Conservation (phyloP, 2,113 vertebrate species). For the Vidua chalybeata region DNA sequence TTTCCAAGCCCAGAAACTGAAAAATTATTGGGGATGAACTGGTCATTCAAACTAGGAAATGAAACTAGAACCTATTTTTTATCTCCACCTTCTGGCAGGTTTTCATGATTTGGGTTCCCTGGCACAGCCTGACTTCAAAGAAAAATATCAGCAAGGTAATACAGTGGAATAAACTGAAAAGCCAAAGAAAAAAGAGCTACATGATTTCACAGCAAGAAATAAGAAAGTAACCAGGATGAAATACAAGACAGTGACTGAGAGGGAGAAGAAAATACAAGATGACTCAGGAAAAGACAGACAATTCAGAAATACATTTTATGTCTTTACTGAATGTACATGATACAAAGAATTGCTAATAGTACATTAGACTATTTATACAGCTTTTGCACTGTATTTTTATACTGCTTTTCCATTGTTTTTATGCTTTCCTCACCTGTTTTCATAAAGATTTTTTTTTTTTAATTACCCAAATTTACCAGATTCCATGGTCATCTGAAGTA, state of each 20-base stretch:
- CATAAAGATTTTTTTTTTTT: not conserved
- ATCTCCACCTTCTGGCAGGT: slow-evolving; percentile 1
- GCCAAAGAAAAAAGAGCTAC: not conserved
- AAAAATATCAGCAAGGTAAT: not conserved
- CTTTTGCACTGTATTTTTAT: not conserved
- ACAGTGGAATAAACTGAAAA: not conserved
- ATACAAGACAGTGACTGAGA: not conserved
- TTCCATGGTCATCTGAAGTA: slow-evolving; percentile 84
- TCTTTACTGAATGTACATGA: not conserved
- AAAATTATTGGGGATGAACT: not conserved
- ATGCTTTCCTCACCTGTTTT: not conserved
- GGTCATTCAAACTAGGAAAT: not conserved
- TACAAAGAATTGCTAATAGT: not conserved
- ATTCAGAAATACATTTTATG: not conserved
- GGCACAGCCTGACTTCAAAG: not conserved
- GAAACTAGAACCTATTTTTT: not conserved
- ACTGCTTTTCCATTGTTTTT: not conserved
- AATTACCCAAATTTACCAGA: slow-evolving; percentile 76
- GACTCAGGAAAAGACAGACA: not conserved
- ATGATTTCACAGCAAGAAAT: not conserved
- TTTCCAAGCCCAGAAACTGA: not conserved
- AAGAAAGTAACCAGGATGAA: not conserved
- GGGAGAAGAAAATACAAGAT: not conserved
- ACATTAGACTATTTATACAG: not conserved
- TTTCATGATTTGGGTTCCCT: not conserved